phyloP scores from a whole-genome alignment of 2,797 vertebrate species.

The Agapornis canus region DNA sequence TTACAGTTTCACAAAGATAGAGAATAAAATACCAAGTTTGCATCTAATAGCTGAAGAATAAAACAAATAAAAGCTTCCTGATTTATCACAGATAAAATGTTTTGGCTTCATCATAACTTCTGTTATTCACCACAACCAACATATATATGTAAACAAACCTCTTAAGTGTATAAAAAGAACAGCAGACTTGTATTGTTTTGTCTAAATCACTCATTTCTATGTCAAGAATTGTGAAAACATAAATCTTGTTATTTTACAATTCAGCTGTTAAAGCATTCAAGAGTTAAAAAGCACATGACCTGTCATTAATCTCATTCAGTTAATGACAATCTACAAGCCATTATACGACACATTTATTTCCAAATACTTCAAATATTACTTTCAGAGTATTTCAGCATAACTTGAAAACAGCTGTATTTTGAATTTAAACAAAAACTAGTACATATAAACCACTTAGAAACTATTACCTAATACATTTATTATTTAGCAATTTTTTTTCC shows the following conservation, averaged over 20 bases:
- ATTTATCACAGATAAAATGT: not conserved
- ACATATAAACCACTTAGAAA: not conserved
- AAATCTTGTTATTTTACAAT: not conserved
- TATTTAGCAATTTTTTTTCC: not conserved
- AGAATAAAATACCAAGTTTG: not conserved
- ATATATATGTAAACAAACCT: not conserved
- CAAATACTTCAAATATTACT: not conserved
- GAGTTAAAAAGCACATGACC: not conserved
- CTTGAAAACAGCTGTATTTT: not conserved
- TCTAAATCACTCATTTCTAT: not conserved
- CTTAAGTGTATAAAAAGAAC: accelerated
- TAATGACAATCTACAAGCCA: not conserved
- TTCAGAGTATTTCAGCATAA: not conserved
- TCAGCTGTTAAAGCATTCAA: not conserved
- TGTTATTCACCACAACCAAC: not conserved
- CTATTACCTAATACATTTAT: not conserved
- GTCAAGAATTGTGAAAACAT: not conserved
- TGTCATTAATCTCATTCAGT: not conserved
- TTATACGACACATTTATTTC: not conserved
- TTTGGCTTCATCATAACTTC: not conserved
- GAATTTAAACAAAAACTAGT: not conserved
- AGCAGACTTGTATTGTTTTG: not conserved
- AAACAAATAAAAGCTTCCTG: not conserved
- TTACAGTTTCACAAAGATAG: not conserved
- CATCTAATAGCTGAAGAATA: not conserved